phyloP scores from a whole-genome alignment of 2,888 invertebrate species.

The Cantharis rufa region DNA sequence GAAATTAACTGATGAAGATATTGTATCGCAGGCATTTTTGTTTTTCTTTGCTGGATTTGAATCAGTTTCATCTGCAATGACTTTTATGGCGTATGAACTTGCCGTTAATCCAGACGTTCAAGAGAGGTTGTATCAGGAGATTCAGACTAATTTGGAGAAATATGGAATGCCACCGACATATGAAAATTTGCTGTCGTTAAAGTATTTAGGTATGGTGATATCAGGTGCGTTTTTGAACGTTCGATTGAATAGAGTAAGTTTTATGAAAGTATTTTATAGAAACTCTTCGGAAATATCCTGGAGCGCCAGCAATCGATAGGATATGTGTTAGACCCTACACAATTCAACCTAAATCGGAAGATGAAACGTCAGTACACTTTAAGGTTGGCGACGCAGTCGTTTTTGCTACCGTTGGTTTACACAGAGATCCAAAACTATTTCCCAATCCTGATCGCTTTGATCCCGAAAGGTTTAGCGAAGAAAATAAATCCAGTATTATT shows the following conservation, averaged over 20 bases:
- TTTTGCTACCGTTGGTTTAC: constrained; percentile 41
- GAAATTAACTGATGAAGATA: constrained; percentile 53
- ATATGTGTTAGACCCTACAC: constrained; percentile 36
- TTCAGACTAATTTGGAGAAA: background rate
- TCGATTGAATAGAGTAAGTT: background rate
- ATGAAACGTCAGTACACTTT: constrained; percentile 33
- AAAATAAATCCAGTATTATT: constrained; percentile 58
- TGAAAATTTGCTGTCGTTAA: background rate
- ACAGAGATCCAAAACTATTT: constrained; percentile 42
- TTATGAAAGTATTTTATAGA: constrained; percentile 27
- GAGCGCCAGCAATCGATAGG: constrained; percentile 35
- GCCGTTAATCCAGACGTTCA: constrained; percentile 64
- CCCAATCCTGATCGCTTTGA: constrained; percentile 46
- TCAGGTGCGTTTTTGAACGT: background rate
- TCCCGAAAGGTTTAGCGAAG: constrained; percentile 55
- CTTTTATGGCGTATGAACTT: constrained; percentile 62
- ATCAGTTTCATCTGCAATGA: constrained; percentile 55
- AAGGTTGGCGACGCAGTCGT: constrained; percentile 30
- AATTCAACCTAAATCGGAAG: constrained; percentile 30
- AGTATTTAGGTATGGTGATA: constrained; percentile 3
- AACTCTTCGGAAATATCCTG: constrained; percentile 44
- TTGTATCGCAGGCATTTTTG: constrained; percentile 61
- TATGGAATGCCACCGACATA: background rate
- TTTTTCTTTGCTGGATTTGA: constrained; percentile 63
- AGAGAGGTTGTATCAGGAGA: constrained; percentile 35